Base-by-base conservation (phyloP, 2,797 vertebrate species). In the Mus caroli region DNA sequence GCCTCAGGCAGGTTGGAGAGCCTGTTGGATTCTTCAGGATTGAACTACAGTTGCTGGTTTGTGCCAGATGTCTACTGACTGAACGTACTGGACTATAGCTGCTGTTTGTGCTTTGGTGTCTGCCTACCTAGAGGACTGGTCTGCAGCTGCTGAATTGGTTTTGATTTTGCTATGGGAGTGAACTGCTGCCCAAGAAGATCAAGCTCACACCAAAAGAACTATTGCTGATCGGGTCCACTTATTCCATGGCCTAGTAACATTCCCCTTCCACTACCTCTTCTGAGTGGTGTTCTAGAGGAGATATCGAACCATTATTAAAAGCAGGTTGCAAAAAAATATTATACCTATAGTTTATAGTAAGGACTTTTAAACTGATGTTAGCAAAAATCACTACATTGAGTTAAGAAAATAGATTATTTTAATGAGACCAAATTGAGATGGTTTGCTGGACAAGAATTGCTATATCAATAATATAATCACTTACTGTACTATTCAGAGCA, bases 331-430 rank as follows among this genome's bases (percentile, higher is more conserved):
- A 71, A 71, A 20, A 10, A n/a, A n/a, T n/a, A 2, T 37, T 71
- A 37, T 20, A 3, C 7, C 67, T 71, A 71, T 1, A 43, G 22
- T 90, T 96, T 92, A n/a, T 46, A 37, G 22, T 17, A 28, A 6
- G 34, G 75, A 17, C 4, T 73, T 37, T 84, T 54, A 50, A 80
- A 92, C 77, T 71, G 46, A 84, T 56, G 17, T 84, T 60, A 92
- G 77, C 37, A 92, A 73, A 95, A 79, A 90, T 0, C 1, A 92
- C 14, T 69, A 54, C 56, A 86, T 91, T 88, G 34, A 95, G 82
- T 88, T 95, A 76, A 90, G 1, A n/a, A 69, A 52, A 37, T 6
- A 54, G 26, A 80, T 78, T 3, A 46, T 92, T 96, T 73, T 4
- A 79, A 54, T 93, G 34, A 69, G 64, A 84, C 0, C 5, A 64